Percentiles rank a stretch among this genome's conserved stretches.
Evolutionary conservation across 23 tunicate genomes (phyloP).

Genomic region (Diplosoma virens): DNA sequence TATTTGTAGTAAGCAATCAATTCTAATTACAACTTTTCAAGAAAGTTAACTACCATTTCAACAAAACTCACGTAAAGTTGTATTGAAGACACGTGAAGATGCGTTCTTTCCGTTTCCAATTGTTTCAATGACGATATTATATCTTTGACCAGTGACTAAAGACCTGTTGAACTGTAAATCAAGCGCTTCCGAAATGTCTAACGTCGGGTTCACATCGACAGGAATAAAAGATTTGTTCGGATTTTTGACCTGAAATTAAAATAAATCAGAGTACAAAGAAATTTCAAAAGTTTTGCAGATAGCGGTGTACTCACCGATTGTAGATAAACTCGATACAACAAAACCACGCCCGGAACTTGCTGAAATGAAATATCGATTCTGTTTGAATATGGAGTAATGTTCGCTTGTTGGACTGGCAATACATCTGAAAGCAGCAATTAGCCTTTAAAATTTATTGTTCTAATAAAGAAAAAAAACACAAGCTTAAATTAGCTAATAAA

Average conservation of each 20-base stretch:
- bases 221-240: no score
- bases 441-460: no score
- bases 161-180: background rate
- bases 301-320: constrained; percentile 9
- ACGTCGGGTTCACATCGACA: no score
- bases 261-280: no score
- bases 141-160: background rate
- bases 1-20: no score
- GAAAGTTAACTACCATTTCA: no score
- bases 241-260: no score
- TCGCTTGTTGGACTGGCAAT: constrained; percentile 1
- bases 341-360: constrained; percentile 29
- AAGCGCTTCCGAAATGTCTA: background rate
- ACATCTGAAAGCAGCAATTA: constrained; percentile 11
- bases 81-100: constrained; percentile 5
- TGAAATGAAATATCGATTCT: constrained; percentile 6
- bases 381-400: background rate
- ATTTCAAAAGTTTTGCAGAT: no score
- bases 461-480: no score
- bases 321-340: constrained; percentile 20
- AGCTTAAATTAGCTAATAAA: no score
- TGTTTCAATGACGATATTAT: constrained; percentile 18
- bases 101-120: constrained; percentile 10
- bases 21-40: no score
- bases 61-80: constrained; percentile 20